A percentile compares a stretch with the other conserved stretches of the same genome.
Evolutionary conservation across 2,797 vertebrate genomes (phyloP).

Genomic region (Pipistrellus pygmaeus): DNA sequence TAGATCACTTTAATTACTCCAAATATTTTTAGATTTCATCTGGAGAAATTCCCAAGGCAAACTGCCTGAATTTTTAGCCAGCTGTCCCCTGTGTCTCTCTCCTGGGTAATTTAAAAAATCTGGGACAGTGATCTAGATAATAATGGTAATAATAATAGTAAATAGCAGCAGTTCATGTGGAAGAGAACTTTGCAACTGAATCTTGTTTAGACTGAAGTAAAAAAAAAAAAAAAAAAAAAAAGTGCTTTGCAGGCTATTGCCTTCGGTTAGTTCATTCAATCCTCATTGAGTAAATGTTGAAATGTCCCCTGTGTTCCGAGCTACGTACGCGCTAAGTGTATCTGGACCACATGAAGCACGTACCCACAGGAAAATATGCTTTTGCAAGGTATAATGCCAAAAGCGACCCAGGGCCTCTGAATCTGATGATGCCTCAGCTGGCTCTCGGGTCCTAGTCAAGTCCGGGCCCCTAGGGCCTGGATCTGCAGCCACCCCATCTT

Average conservation of each 20-base stretch:
- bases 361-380: neutral
- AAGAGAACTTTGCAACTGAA: neutral
- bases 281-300: neutral
- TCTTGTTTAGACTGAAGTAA: neutral
- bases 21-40: constrained; percentile 5
- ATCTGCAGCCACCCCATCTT: neutral
- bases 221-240: neutral
- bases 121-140: neutral
- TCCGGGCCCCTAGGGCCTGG: neutral
- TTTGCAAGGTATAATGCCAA: neutral
- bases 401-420: neutral
- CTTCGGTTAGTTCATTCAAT: neutral
- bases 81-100: neutral
- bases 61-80: neutral
- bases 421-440: neutral
- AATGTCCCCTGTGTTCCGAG: neutral
- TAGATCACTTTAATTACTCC: neutral
- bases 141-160: neutral
- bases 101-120: neutral
- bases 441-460: neutral
- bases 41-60: constrained; percentile 42
- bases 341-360: neutral
- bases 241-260: neutral
- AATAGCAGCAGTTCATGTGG: neutral
- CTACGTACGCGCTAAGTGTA: neutral